Percentiles rank a stretch among this genome's conserved stretches.
phyloP scores from a whole-genome alignment of 1,140 invertebrate species.

The Stegodyphus mimosarum region DNA sequence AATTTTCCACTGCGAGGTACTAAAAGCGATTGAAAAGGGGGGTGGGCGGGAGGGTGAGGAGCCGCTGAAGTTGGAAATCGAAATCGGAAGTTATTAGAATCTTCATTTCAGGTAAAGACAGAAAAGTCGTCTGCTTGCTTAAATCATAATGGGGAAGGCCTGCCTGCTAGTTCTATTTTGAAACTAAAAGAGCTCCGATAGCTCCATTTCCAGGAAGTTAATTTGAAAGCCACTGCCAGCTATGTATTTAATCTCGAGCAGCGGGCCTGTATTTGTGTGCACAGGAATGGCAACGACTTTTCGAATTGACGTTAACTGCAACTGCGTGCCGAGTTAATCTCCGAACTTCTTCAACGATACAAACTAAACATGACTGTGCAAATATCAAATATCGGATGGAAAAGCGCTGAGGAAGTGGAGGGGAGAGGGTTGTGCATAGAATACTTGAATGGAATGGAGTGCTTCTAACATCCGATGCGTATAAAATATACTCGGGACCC shows the following conservation, averaged over 20 bases:
- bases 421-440: too few species aligned
- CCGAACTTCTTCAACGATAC: conserved; percentile 31
- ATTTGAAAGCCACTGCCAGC: conserved; percentile 51
- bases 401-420: not conserved
- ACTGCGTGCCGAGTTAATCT: not conserved
- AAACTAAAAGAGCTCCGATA: not conserved
- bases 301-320: conserved; percentile 15
- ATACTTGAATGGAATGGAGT: too few species aligned
- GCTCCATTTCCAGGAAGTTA: conserved; percentile 14
- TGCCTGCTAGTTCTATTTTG: not conserved
- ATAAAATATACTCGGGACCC: not conserved
- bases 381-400: too few species aligned
- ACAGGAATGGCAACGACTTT: not conserved
- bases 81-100: conserved; percentile 47
- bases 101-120: conserved; percentile 39
- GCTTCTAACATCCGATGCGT: not conserved
- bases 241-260: conserved; percentile 43
- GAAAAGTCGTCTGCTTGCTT: conserved; percentile 38
- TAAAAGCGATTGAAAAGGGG: conserved; percentile 32
- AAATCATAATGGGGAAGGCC: conserved; percentile 17
- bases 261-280: not conserved
- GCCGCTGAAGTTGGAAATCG: conserved; percentile 10
- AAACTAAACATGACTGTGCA: conserved; percentile 9
- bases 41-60: not conserved
- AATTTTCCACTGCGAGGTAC: conserved; percentile 26